Conservation (phyloP, 2,797 vertebrate genomes). For the Micrastur ruficollis region DNA sequence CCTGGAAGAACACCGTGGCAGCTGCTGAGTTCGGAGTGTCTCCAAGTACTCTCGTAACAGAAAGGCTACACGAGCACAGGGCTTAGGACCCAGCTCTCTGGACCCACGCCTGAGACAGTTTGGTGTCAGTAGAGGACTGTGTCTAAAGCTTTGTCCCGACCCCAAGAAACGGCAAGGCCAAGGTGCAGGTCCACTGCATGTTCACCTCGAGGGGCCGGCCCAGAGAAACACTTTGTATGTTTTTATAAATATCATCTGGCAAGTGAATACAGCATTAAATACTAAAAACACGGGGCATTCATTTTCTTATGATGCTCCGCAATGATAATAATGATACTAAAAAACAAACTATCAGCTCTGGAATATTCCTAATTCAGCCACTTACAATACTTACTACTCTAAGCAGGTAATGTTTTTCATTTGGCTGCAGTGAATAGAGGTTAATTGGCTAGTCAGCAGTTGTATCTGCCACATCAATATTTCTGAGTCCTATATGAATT, state of each 20-base stretch:
- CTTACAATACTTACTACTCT: background rate
- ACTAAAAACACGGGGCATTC: background rate
- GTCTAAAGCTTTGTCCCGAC: background rate
- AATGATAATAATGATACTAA: background rate
- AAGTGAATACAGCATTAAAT: background rate
- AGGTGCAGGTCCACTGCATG: background rate
- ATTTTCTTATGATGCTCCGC: background rate
- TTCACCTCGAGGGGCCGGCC: background rate
- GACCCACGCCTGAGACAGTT: background rate
- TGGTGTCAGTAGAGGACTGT: background rate
- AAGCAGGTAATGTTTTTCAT: constrained; percentile 16
- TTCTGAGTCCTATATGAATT: background rate
- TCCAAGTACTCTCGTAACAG: background rate
- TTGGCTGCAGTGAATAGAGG: background rate
- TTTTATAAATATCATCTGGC: background rate
- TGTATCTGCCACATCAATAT: background rate
- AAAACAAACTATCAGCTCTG: background rate
- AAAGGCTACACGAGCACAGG: background rate
- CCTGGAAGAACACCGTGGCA: background rate
- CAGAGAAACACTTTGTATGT: background rate
- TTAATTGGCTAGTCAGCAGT: constrained; percentile 16
- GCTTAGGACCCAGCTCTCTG: background rate
- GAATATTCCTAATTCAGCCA: background rate
- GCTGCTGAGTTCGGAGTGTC: background rate
- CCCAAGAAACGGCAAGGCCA: background rate